Evolutionary conservation across 2,113 vertebrate species (phyloP).

Genomic region (Canis aureus): DNA sequence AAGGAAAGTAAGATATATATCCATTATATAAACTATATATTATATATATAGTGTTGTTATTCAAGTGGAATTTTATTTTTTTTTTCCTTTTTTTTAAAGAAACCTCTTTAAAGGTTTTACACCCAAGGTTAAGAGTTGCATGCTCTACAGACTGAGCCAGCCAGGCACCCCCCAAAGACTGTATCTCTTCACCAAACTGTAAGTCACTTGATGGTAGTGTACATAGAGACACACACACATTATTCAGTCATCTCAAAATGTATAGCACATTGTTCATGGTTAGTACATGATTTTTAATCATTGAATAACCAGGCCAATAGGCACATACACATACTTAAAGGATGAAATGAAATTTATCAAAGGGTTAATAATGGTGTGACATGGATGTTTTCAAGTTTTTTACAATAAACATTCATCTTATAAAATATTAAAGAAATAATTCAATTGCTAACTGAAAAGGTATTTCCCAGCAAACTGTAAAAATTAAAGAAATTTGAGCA

Average conservation of each 20-base stretch:
- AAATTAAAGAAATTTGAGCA: not conserved
- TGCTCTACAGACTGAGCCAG: no score
- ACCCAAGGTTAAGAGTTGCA: no score
- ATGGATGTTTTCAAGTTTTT: not conserved
- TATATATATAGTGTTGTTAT: not conserved
- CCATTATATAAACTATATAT: not conserved
- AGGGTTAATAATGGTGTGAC: not conserved
- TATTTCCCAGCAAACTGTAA: not conserved
- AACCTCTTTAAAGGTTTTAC: no score
- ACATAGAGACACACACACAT: not conserved
- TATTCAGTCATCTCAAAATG: not conserved
- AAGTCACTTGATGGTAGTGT: not conserved
- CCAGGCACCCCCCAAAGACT: not conserved
- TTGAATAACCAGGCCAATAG: not conserved
- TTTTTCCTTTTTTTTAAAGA: no score
- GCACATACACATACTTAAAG: not conserved
- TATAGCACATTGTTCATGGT: not conserved
- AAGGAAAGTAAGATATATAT: not conserved
- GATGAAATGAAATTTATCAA: not conserved
- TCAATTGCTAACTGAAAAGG: not conserved
- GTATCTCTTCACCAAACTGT: not conserved
- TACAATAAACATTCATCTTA: not conserved
- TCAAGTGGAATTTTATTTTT: not conserved
- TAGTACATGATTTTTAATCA: not conserved
- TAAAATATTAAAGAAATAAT: slow-evolving; percentile 27